phyloP scores from a whole-genome alignment of 2,888 invertebrate species.

The Agonopterix subpropinquella region DNA sequence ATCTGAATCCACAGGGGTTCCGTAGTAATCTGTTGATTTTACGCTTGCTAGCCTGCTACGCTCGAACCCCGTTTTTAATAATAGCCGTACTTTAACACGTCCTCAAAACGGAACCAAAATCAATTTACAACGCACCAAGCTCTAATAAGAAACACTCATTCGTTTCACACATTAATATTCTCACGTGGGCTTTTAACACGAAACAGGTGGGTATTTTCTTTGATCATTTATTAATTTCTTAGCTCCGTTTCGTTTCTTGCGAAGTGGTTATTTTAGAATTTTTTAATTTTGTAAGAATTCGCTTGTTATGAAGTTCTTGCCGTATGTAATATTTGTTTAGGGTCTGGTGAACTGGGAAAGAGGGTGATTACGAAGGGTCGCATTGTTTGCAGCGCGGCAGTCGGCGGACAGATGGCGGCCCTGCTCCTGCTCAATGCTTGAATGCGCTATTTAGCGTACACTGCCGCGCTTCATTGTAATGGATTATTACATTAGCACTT shows the following conservation, averaged over 20 bases:
- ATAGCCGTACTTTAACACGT: conserved; percentile 63
- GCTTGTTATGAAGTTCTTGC: conserved; percentile 11
- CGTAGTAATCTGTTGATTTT: conserved; percentile 73
- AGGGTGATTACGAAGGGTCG: conserved; percentile 62
- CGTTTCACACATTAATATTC: conserved; percentile 33
- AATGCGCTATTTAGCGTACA: conserved; percentile 73
- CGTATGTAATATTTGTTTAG: conserved; percentile 63
- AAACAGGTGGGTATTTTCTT: conserved; percentile 15
- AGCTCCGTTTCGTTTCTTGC: conserved; percentile 4
- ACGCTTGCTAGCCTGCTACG: conserved; percentile 55
- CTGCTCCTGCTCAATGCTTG: conserved; percentile 47
- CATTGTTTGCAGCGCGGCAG: conserved; percentile 49
- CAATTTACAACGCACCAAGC: conserved; percentile 31
- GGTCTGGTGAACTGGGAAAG: conserved; percentile 53
- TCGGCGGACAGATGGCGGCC: conserved; percentile 55
- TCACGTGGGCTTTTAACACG: conserved; percentile 22
- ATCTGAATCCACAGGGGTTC: conserved; percentile 34
- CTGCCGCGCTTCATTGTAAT: conserved; percentile 70
- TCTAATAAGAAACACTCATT: conserved; percentile 41
- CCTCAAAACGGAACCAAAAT: conserved; percentile 44
- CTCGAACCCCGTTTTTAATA: conserved; percentile 61
- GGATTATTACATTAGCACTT: conserved; percentile 76
- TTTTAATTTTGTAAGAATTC: neutral
- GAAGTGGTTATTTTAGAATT: neutral
- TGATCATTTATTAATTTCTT: conserved; percentile 12